Base-by-base conservation (phyloP, 2,888 invertebrate genomes). In the Taenaris catops region DNA sequence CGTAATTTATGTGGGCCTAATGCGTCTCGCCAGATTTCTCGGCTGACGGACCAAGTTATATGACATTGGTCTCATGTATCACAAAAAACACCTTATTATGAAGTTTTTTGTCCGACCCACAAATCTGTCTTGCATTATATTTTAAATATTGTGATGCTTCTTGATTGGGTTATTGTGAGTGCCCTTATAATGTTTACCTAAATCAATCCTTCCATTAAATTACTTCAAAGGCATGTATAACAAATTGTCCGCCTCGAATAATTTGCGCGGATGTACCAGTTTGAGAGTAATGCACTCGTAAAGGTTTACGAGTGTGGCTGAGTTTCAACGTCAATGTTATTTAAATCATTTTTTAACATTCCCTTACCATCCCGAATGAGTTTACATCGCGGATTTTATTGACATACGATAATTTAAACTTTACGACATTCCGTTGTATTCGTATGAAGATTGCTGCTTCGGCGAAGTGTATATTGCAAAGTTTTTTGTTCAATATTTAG, bases 251-350 rank as follows among this genome's bases (percentile, higher is more conserved):
- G 37, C 26, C 41, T 34, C 28, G 37, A 26, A 48, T 46, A 66
- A 71, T 73, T 79, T 71, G 72, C 68, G 56, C 63, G 63, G 63
- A 57, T 59, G 60, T 59, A 68, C 61, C 65, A 59, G 58, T 64
- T 65, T 63, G 74, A 78, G 83, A 69, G 79, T 79, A 83, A 83
- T 76, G 83, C 67, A 76, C 84, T 81, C 84, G 71, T 86, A 80
- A 86, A 84, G 64, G 68, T 83, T 86, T 79, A 83, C 69, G 71
- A 69, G 67, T 64, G 55, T 55, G 62, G 63, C 65, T 67, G 71
- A 63, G 58, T 67, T 72, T 64, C 57, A 57, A 57, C 61, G 58
- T 61, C 62, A 67, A 65, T 68, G 69, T 66, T 64, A 64, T 72
- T 75, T 69, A 70, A 76, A 73, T 75, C 61, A 67, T 74, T 70